Evolutionary conservation across 1,140 invertebrate genomes (phyloP).

Genomic region (Latrodectus geometricus): DNA sequence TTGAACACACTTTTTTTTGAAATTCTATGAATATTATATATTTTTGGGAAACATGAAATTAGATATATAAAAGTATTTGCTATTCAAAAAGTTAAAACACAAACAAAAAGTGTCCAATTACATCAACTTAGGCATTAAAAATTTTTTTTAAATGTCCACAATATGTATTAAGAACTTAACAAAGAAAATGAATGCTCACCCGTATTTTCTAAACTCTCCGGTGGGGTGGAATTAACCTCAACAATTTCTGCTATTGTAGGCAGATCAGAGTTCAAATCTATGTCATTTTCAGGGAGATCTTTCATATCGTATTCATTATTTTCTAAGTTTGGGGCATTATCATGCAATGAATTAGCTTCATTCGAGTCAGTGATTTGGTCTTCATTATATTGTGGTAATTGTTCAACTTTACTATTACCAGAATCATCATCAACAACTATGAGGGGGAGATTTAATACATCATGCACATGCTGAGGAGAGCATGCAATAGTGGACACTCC

Average conservation of each 20-base stretch:
- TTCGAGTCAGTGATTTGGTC: not conserved
- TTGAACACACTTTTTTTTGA: no score
- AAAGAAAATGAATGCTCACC: conserved; percentile 46
- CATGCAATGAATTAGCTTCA: conserved; percentile 7
- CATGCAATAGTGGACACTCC: not conserved
- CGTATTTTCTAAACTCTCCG: conserved; percentile 26
- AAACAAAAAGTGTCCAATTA: not conserved
- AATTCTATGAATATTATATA: no score
- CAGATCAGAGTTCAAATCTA: conserved; percentile 13
- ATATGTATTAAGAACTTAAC: not conserved
- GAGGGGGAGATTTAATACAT: not conserved
- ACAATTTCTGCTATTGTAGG: conserved; percentile 24
- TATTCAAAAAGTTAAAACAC: not conserved
- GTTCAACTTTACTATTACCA: not conserved
- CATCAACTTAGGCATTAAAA: not conserved
- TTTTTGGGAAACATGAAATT: no score
- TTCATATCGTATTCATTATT: conserved; percentile 14
- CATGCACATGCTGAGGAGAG: conserved; percentile 33
- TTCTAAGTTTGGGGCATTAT: not conserved
- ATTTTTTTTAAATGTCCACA: not conserved
- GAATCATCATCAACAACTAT: not conserved
- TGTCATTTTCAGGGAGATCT: conserved; percentile 8
- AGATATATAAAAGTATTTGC: no score
- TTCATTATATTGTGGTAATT: no score
- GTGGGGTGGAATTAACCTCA: conserved; percentile 30